phyloP scores from a whole-genome alignment of 2,888 invertebrate genomes.

The Matsumyia berberina region DNA sequence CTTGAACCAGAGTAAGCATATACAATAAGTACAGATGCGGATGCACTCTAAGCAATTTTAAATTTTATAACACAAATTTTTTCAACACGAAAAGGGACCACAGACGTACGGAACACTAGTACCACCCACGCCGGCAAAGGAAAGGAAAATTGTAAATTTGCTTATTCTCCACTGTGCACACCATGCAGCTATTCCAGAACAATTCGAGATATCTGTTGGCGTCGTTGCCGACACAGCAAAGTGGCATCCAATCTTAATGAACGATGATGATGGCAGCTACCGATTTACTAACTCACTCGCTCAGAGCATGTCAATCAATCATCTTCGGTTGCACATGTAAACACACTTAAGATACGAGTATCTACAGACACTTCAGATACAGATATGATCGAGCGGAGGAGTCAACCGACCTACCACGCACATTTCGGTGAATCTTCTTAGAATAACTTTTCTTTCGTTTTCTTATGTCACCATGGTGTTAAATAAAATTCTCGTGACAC shows the following conservation, averaged over 20 bases:
- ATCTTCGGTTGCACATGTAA: constrained; percentile 65
- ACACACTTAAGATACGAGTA: constrained; percentile 61
- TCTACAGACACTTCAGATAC: constrained; percentile 36
- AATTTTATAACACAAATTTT: constrained; percentile 6
- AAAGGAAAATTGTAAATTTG: constrained; percentile 23
- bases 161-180: constrained; percentile 10
- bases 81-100: too few species aligned
- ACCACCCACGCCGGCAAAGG: constrained; percentile 5
- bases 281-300: constrained; percentile 60
- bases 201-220: neutral
- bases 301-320: constrained; percentile 71
- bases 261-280: constrained; percentile 63
- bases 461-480: constrained; percentile 21
- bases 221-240: constrained; percentile 37
- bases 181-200: neutral
- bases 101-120: constrained; percentile 10
- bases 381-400: constrained; percentile 20
- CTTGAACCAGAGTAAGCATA: constrained; percentile 19
- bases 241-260: constrained; percentile 45
- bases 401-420: constrained; percentile 23
- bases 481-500: constrained; percentile 55
- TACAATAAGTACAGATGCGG: constrained; percentile 35
- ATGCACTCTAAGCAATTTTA: constrained; percentile 10
- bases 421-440: constrained; percentile 7
- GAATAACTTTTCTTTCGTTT: constrained; percentile 14